Conservation (phyloP, 92 coral and sea anemone species). For the Epizoanthus rinbou region DNA sequence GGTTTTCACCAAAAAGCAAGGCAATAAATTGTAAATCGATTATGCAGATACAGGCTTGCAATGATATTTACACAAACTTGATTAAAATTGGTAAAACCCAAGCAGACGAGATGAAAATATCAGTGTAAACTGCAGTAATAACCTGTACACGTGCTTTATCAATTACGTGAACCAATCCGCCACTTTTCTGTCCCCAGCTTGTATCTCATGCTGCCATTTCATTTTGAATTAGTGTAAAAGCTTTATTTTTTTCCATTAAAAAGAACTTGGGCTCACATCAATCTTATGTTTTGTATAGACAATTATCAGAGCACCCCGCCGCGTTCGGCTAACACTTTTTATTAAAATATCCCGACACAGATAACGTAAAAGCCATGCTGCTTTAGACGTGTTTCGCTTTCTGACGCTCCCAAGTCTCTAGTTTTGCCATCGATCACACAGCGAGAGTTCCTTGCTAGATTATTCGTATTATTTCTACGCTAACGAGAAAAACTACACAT, state of each 20-base stretch:
- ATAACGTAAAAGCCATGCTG: constrained; percentile 39
- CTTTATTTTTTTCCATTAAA: constrained; percentile 16
- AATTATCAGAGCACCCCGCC: constrained; percentile 24
- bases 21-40: not conserved
- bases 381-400: not conserved
- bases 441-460: not conserved
- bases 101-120: constrained; percentile 1
- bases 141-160: constrained; percentile 19
- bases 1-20: not conserved
- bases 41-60: not conserved
- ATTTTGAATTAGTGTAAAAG: constrained; percentile 13
- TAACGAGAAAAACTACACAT: not conserved
- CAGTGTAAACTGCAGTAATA: not conserved
- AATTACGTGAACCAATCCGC: constrained; percentile 16
- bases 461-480: not conserved
- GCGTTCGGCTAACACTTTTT: constrained; percentile 37
- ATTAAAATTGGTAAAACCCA: constrained; percentile 1
- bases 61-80: not conserved
- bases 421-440: not conserved
- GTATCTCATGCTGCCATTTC: not conserved
- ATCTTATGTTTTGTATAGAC: constrained; percentile 3
- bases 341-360: constrained; percentile 33
- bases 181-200: not conserved
- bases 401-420: not conserved
- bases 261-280: constrained; percentile 14